A percentile compares a stretch with the other conserved stretches of the same genome.
Conservation (phyloP, 2,888 invertebrate genomes). For the Drosophila koepferae region DNA sequence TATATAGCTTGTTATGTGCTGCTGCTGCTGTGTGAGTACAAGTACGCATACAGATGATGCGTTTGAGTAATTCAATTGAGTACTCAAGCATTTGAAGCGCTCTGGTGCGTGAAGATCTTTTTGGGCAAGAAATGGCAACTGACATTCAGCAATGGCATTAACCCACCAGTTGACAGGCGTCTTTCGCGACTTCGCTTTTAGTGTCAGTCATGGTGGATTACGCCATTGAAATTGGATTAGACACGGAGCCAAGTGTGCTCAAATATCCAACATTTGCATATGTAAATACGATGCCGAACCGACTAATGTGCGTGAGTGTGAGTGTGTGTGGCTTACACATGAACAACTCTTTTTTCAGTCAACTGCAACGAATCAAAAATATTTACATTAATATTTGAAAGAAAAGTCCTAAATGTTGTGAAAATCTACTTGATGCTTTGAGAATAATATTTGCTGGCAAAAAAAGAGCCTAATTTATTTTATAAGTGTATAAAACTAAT, state of each 20-base stretch:
- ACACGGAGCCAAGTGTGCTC: slow-evolving; percentile 33
- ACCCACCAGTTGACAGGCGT: slow-evolving; percentile 27
- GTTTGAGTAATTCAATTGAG: slow-evolving; percentile 43
- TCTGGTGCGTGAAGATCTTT: slow-evolving; percentile 50
- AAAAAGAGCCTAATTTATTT: neutral
- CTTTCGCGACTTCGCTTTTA: slow-evolving; percentile 50
- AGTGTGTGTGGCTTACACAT: slow-evolving; percentile 3
- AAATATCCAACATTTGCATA: slow-evolving; percentile 34
- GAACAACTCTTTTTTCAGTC: slow-evolving; percentile 13
- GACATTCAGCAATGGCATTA: slow-evolving; percentile 25
- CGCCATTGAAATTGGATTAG: slow-evolving; percentile 68
- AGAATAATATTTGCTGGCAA: neutral
- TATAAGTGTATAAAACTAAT: no score
- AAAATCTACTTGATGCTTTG: neutral
- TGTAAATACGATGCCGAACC: slow-evolving; percentile 24
- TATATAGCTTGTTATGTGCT: neutral
- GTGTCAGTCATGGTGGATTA: slow-evolving; percentile 63
- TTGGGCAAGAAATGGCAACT: slow-evolving; percentile 13
- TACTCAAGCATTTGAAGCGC: slow-evolving; percentile 44
- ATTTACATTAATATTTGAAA: neutral
- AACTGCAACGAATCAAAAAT: slow-evolving; percentile 2
- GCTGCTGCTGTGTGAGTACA: neutral
- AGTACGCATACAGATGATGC: neutral
- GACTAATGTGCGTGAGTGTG: neutral
- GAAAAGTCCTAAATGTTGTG: neutral